Base-by-base conservation (phyloP, 2,797 vertebrate genomes). In the Dendrocincla tyrannina region DNA sequence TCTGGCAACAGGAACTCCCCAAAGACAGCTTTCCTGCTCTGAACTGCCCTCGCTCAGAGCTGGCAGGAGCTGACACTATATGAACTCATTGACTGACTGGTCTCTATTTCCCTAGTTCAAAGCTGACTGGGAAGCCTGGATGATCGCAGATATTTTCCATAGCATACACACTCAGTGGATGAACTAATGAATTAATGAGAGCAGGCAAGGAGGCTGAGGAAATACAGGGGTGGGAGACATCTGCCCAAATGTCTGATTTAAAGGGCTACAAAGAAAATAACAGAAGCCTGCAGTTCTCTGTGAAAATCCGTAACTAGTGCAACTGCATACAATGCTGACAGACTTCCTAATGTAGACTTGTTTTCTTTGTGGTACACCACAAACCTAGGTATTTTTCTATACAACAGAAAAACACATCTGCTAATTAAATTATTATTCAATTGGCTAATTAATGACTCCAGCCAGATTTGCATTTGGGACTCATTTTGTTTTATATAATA, bases 341-440 rank as follows among this genome's bases (percentile, higher is more conserved):
- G 27, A 76, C 46, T 44, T 91, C 69, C 70, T 76, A 44, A 91
- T 23, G 66, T 75, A 89, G 58, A 89, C 59, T 70, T 86, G 46
- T 85, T 95, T 96, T 95, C 91, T 95, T 94, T 58, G 42, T 76
- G 56, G 56, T 82, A 92, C 28, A 56, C 97, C 95, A 96, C 78
- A 97, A 79, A 90, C 91, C 73, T 85, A 95, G 93, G 91, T 94
- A 91, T 94, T 97, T 98, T 97, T 94, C 96, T 86, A 95, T 94
- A 94, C 89, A 97, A 95, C 88, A 98, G 86, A 96, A 97, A 97
- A 98, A 88, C 82, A 96, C 98, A 97, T 96, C 97, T 98, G 97
- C 97, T 98, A 98, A 98, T 98, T 98, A 98, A 98, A 98, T 97
- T 97, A 98, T 98, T 97, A 96, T 97, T 98, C 98, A 98, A 98